phyloP scores from a whole-genome alignment of 2,888 invertebrate genomes.

The Pachymerium ferrugineum region DNA sequence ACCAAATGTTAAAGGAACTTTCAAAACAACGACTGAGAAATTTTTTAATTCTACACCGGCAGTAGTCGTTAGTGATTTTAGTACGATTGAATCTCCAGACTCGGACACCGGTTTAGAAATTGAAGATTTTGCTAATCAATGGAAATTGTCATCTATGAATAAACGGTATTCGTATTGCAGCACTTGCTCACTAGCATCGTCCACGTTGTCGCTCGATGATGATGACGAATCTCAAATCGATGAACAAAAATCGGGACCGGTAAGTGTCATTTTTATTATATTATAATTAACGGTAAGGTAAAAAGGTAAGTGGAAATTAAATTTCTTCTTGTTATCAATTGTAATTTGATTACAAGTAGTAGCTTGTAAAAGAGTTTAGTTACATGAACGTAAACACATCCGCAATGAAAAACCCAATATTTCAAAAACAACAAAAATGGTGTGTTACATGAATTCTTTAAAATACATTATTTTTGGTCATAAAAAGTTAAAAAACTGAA shows the following conservation, averaged over 20 bases:
- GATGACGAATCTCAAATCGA: slow-evolving; percentile 32
- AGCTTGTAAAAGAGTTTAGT: too few species aligned
- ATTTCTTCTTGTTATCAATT: too few species aligned
- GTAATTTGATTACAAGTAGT: too few species aligned
- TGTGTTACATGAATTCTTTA: too few species aligned
- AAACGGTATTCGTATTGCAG: slow-evolving; percentile 68
- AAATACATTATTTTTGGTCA: too few species aligned
- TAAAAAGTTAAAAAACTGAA: too few species aligned
- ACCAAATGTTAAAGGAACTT: not conserved
- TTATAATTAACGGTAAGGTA: not conserved
- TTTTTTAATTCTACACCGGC: slow-evolving; percentile 62
- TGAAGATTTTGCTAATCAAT: slow-evolving; percentile 30
- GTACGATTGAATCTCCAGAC: slow-evolving; percentile 31
- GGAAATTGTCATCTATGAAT: slow-evolving; percentile 55
- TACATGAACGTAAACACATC: too few species aligned
- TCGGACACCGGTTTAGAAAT: not conserved
- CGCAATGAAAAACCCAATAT: too few species aligned
- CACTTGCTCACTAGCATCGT: slow-evolving; percentile 34
- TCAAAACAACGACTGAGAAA: not conserved
- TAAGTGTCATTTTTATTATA: not conserved
- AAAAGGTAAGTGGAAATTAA: too few species aligned
- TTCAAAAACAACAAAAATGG: too few species aligned
- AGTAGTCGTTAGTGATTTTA: slow-evolving; percentile 77
- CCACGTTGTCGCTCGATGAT: slow-evolving; percentile 34
- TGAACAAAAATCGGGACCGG: not conserved